Conservation (phyloP, 1,140 invertebrate species). For the Homarus americanus region DNA sequence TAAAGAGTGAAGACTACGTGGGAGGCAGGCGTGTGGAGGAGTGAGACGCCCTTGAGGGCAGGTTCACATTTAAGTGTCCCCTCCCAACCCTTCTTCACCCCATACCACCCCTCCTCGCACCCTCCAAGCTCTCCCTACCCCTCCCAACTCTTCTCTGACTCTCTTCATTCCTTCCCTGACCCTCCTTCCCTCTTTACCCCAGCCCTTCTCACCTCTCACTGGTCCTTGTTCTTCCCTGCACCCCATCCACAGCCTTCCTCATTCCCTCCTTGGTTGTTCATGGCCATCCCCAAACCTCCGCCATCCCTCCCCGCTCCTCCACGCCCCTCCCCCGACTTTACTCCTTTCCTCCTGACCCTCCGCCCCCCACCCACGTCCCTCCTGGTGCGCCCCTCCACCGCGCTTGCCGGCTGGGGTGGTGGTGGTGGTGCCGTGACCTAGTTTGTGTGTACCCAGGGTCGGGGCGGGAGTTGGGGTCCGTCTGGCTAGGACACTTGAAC, state of each 20-base stretch:
- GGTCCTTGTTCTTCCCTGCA: too few relatives aligned
- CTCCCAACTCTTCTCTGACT: background rate
- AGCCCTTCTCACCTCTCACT: too few relatives aligned
- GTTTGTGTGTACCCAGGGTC: conserved; percentile 26
- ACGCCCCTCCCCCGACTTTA: too few relatives aligned
- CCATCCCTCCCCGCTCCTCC: too few relatives aligned
- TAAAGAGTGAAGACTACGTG: conserved; percentile 2
- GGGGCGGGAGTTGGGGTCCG: background rate
- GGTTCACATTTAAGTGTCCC: background rate
- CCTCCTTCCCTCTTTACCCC: too few relatives aligned
- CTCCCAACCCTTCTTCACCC: background rate
- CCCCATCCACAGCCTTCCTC: too few relatives aligned
- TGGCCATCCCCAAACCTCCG: too few relatives aligned
- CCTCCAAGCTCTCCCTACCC: background rate
- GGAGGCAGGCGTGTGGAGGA: background rate
- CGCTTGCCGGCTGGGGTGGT: conserved; percentile 8
- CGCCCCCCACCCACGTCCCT: background rate
- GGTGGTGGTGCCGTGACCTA: conserved; percentile 8
- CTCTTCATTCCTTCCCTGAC: too few relatives aligned
- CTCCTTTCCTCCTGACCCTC: background rate
- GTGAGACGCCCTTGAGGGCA: conserved; percentile 1
- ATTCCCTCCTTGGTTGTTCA: too few relatives aligned
- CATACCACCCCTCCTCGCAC: background rate
- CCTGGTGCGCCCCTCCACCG: background rate
- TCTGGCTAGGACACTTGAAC: background rate